Conservation (phyloP, 1,140 invertebrate species). For the Drosophila willistoni region DNA sequence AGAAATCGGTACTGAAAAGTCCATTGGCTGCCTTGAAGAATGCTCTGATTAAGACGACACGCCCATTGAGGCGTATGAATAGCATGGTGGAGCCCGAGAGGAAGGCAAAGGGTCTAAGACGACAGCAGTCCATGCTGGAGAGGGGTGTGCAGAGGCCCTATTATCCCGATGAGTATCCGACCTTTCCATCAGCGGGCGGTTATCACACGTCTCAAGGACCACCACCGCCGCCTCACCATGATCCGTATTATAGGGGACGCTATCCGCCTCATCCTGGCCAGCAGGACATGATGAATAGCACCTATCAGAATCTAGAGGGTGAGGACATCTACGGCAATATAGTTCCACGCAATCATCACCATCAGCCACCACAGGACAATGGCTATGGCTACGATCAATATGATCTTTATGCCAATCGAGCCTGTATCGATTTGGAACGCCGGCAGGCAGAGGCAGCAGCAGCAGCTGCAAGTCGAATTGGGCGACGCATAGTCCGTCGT, state of each 20-base stretch:
- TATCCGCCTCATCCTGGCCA: conserved; percentile 46
- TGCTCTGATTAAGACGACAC: conserved; percentile 74
- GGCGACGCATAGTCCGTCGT: conserved; percentile 69
- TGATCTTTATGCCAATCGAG: conserved; percentile 81
- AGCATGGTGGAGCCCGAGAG: conserved; percentile 81
- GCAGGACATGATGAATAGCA: conserved; percentile 76
- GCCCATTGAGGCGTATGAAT: conserved; percentile 75
- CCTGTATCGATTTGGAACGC: conserved; percentile 79
- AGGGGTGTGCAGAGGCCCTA: conserved; percentile 71
- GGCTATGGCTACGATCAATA: conserved; percentile 72
- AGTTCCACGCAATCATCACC: conserved; percentile 42
- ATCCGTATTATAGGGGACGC: conserved; percentile 60
- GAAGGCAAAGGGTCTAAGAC: conserved; percentile 68
- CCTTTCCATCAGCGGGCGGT: conserved; percentile 70
- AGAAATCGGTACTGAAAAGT: conserved; percentile 79
- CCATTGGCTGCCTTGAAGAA: conserved; percentile 78
- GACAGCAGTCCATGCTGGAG: conserved; percentile 82
- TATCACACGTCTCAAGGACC: conserved; percentile 42
- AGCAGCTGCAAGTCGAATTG: conserved; percentile 37
- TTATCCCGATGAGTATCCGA: conserved; percentile 79
- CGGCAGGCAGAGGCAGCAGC: conserved; percentile 70
- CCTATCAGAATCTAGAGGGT: conserved; percentile 78
- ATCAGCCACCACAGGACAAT: conserved; percentile 42
- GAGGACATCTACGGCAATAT: conserved; percentile 82
- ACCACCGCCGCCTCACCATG: conserved; percentile 35